Evolutionary conservation across 2,113 vertebrate species (phyloP).

Genomic region (Desmodus rotundus): DNA sequence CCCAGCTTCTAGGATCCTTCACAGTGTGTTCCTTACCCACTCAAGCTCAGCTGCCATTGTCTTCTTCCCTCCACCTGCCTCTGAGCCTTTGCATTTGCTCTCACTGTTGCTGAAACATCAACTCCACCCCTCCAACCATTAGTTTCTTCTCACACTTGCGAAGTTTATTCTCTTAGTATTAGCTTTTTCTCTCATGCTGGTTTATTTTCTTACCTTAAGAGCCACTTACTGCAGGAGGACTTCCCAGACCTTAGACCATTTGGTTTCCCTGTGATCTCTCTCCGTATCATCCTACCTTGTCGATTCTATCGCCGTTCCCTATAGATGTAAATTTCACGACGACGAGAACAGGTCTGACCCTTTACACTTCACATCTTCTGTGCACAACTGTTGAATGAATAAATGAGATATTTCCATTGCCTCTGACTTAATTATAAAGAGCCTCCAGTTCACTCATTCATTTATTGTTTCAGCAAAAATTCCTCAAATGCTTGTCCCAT

Average conservation of each 20-base stretch:
- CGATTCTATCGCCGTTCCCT: not conserved
- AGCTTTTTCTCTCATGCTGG: not conserved
- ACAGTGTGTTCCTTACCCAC: not conserved
- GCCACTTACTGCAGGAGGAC: not conserved
- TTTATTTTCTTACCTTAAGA: not conserved
- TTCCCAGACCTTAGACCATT: not conserved
- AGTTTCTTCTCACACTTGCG: not conserved
- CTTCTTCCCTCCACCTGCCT: not conserved
- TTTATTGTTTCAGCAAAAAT: not conserved
- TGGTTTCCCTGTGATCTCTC: no score
- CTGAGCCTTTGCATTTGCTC: not conserved
- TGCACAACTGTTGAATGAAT: not conserved
- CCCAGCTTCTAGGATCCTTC: not conserved
- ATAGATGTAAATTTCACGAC: not conserved
- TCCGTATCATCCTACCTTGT: not conserved
- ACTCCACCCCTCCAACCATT: not conserved
- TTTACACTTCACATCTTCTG: not conserved
- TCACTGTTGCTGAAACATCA: not conserved
- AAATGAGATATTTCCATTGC: not conserved
- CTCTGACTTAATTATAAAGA: not conserved
- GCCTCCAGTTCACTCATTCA: not conserved
- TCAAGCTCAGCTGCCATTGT: not conserved
- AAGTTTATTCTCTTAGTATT: no score
- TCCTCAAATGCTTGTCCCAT: not conserved
- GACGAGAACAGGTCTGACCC: not conserved